Conservation (phyloP, 2,113 vertebrate genomes). For the Ochotona curzoniae region DNA sequence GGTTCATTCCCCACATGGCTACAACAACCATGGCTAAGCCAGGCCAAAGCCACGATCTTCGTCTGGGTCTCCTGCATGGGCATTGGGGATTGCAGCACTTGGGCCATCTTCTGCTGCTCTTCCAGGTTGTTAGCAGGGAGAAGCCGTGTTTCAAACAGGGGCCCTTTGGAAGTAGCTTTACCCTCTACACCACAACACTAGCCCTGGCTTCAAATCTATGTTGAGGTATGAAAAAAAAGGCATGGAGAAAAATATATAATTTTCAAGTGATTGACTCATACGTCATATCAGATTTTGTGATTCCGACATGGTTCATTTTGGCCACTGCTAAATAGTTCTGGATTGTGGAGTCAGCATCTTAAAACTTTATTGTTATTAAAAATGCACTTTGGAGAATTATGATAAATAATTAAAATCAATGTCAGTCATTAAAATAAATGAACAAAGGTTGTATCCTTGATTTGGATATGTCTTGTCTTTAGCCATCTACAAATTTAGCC, state of each 20-base stretch:
- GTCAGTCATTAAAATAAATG: constrained; percentile 64
- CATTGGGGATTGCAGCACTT: too few species aligned
- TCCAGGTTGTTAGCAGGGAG: too few species aligned
- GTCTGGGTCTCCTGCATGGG: too few species aligned
- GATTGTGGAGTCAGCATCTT: constrained; percentile 14
- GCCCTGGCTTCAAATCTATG: constrained; percentile 23
- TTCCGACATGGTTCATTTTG: constrained; percentile 2
- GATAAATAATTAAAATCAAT: constrained; percentile 70
- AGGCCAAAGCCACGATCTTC: too few species aligned
- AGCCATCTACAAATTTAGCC: constrained; percentile 14
- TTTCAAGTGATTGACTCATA: constrained; percentile 54
- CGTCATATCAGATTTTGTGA: neutral
- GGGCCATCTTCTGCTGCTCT: too few species aligned
- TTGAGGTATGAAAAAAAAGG: constrained; percentile 42
- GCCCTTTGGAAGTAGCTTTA: too few species aligned
- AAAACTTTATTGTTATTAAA: constrained; percentile 59
- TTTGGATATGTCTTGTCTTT: constrained; percentile 43
- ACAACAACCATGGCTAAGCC: too few species aligned
- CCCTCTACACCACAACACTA: too few species aligned
- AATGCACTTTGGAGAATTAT: constrained; percentile 57
- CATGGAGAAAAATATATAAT: constrained; percentile 39
- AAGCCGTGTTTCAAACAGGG: too few species aligned
- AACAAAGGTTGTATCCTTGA: constrained; percentile 8
- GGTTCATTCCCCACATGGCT: too few species aligned
- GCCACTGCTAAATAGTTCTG: constrained; percentile 22